A percentile compares a stretch with the other conserved stretches of the same genome.
Evolutionary conservation across 1,140 invertebrate species (phyloP).

Genomic region (Geopemphigus sp.): DNA sequence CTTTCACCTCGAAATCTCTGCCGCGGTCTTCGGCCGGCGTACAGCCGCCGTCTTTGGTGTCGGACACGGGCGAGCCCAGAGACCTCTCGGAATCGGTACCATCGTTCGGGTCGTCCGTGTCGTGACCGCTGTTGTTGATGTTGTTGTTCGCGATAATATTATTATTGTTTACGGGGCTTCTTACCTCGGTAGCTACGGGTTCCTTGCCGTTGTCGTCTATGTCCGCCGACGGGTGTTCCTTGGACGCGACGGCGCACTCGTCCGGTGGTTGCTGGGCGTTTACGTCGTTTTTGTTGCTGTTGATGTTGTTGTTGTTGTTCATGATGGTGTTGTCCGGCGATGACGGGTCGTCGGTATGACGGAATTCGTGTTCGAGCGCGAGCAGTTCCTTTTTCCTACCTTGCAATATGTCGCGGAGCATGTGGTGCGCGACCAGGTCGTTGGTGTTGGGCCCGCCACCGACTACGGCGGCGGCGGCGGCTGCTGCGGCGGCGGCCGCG

Average conservation of each 20-base stretch:
- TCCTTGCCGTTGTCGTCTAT: slow-evolving; percentile 33
- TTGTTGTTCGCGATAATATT: no score
- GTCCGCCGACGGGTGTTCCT: slow-evolving; percentile 59
- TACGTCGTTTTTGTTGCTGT: slow-evolving; percentile 51
- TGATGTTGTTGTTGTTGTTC: slow-evolving; percentile 57
- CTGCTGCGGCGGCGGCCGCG: slow-evolving; percentile 50
- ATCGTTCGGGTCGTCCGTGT: slow-evolving; percentile 54
- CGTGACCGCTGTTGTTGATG: slow-evolving; percentile 53
- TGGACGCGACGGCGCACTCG: slow-evolving; percentile 54
- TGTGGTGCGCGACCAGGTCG: slow-evolving; percentile 66
- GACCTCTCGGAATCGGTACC: slow-evolving; percentile 67
- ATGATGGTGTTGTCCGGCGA: slow-evolving; percentile 59
- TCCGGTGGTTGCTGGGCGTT: slow-evolving; percentile 41
- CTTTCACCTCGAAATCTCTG: slow-evolving; percentile 58
- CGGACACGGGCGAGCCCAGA: slow-evolving; percentile 64
- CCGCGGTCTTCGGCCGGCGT: slow-evolving; percentile 58
- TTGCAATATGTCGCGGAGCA: slow-evolving; percentile 78
- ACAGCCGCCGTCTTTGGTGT: slow-evolving; percentile 53
- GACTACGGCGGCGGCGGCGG: slow-evolving; percentile 53
- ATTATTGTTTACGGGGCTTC: slow-evolving; percentile 30
- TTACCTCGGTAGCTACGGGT: slow-evolving; percentile 49
- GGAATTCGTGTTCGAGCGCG: slow-evolving; percentile 64
- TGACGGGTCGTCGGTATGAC: slow-evolving; percentile 55
- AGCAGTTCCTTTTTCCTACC: slow-evolving; percentile 74
- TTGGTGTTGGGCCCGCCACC: slow-evolving; percentile 65